These are phyloP conservation scores for Strongylocentrotus purpuratus DNA, from an alignment of 35 echinoderm and acorn worm genomes.

Conservation along the genomic window DNA sequence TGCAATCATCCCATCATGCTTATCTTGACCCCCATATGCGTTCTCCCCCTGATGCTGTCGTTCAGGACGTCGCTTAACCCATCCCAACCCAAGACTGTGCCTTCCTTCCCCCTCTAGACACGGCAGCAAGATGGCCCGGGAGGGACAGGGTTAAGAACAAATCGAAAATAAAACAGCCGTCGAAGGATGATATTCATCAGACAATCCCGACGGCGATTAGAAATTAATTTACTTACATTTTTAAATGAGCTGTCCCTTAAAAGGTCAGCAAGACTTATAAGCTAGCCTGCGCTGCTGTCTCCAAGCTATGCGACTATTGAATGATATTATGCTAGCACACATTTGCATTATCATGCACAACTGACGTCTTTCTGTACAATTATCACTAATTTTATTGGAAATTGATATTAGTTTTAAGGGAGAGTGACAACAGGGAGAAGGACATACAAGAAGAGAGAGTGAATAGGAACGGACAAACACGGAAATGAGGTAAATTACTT, in stretches of 20 bases:
- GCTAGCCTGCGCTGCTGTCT: not conserved
- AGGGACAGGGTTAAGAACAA: not conserved
- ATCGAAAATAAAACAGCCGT: not conserved
- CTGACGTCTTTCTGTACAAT: too few species aligned
- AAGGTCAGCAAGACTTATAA: not conserved
- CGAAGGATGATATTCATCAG: not conserved
- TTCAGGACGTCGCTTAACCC: not conserved
- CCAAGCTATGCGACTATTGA: not conserved
- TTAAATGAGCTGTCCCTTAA: not conserved
- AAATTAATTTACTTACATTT: conserved; percentile 4
- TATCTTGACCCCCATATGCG: not conserved
- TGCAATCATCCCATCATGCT: not conserved
- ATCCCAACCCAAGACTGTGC: not conserved
- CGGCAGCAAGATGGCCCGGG: too few species aligned
- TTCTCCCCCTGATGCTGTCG: not conserved
- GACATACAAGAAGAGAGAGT: too few species aligned
- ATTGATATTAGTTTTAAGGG: too few species aligned
- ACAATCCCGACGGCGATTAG: not conserved
- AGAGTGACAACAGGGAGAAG: too few species aligned
- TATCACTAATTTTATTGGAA: too few species aligned
- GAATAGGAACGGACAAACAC: too few species aligned
- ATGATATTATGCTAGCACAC: not conserved
- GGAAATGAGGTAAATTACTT: too few species aligned
- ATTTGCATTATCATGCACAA: not conserved
- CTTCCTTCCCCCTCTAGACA: not conserved